Base-by-base conservation (phyloP, 2,888 invertebrate genomes). In the Caenorhabditis becei region DNA sequence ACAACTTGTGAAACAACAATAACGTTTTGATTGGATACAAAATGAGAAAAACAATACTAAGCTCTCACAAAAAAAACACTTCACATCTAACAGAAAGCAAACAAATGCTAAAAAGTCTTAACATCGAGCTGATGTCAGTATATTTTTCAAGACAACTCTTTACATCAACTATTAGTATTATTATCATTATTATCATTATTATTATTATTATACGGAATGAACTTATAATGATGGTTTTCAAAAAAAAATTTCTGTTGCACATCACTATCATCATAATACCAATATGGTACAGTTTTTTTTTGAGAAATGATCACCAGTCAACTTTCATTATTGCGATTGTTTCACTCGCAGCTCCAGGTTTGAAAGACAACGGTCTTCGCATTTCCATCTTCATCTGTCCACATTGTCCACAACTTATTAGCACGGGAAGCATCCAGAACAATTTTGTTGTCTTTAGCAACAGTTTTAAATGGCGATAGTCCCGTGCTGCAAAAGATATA, bases 391-490 rank as follows among this genome's bases (percentile, higher is more conserved):
- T 66, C 72, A 14, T 81, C 81, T 2, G 32, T 47, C 85, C 85
- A 85, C 53, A 69, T 63, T 18, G 82, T 85, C 85, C 85, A 85
- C 47, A 83, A 53, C 8, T 72, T 81, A 51, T 66, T 80, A 18
- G 71, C 59, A 35, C 54, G 26, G 11, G 83, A 83, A 23, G 81
- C 81, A n/a, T 81, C 74, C 32, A 85, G 62, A 20, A 83, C 85
- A 53, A 85, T 81, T 23, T 69, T 70, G 37, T 85, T 85, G 41
- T 82, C 71, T 51, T 83, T 82, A 23, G 80, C 75, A 35, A 85
- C 85, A 16, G 85, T 85, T 56, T 85, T 85, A 74, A 83, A 85
- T n/a, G 85, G 85, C 20, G 77, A 66, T 35, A 81, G 67, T 62
- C 83, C 82, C 41, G 51, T 23, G 23, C 84, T 84, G 71, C 20